Evolutionary conservation across 2,797 vertebrate species (phyloP).

Genomic region (Zalophus californianus): DNA sequence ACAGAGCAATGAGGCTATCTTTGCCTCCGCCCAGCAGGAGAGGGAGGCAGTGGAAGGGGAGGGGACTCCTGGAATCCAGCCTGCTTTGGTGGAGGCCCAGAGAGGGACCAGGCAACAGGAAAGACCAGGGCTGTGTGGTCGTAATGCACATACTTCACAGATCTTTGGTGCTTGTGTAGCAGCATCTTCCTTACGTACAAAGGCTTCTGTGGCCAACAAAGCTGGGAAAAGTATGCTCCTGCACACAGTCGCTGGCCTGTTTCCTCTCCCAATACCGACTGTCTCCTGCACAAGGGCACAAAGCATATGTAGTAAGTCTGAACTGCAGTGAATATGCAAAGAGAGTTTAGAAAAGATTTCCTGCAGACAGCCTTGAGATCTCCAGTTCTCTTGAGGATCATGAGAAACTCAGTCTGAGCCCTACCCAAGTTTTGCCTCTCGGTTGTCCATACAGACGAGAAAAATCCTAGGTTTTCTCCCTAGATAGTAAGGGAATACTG

Average conservation of each 20-base stretch:
- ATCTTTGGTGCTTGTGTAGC: slow-evolving; percentile 88
- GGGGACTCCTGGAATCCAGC: background rate
- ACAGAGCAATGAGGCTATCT: background rate
- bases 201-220: background rate
- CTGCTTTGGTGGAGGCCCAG: background rate
- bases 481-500: background rate
- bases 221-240: background rate
- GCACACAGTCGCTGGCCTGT: background rate
- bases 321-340: background rate
- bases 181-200: slow-evolving; percentile 80
- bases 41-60: background rate
- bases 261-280: background rate
- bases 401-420: background rate
- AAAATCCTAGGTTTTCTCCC: background rate
- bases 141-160: slow-evolving; percentile 81
- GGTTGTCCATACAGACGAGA: background rate
- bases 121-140: slow-evolving; percentile 29
- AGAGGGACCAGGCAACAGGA: background rate
- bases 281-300: slow-evolving; percentile 39
- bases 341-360: slow-evolving; percentile 41
- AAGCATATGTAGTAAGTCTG: slow-evolving; percentile 10
- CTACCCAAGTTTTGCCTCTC: slow-evolving; percentile 1
- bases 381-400: background rate
- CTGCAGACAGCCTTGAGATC: background rate
- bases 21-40: background rate